Percentiles rank a stretch among this genome's conserved stretches.
phyloP scores from a whole-genome alignment of 2,113 vertebrate genomes.

The Dromas ardeola region DNA sequence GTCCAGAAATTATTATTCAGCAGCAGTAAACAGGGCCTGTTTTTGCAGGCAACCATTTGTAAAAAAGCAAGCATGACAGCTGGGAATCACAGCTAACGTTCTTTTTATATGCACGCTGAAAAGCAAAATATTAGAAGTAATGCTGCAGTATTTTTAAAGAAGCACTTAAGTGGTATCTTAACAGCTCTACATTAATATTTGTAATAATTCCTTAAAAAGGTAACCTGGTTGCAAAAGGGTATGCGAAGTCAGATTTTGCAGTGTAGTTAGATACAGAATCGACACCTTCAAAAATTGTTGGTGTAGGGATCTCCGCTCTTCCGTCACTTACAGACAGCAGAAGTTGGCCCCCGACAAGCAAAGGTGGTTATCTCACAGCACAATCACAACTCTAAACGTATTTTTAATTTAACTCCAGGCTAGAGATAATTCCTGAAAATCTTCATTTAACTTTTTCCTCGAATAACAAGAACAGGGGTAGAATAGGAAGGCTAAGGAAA shows the following conservation, averaged over 20 bases:
- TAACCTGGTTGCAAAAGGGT: not conserved
- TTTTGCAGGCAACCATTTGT: slow-evolving; percentile 32
- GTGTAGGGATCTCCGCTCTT: not conserved
- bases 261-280: not conserved
- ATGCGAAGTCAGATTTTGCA: not conserved
- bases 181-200: not conserved
- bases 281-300: not conserved
- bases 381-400: not conserved
- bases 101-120: not conserved
- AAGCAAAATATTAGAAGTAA: not conserved
- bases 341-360: not conserved
- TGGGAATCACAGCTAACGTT: not conserved
- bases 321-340: not conserved
- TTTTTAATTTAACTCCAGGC: not conserved
- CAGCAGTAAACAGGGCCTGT: slow-evolving; percentile 28
- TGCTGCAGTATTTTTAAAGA: not conserved
- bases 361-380: not conserved
- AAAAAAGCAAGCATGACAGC: not conserved
- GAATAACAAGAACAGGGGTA: not conserved
- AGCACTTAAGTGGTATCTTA: not conserved
- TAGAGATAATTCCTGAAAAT: not conserved
- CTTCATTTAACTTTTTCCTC: not conserved
- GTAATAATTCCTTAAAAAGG: not conserved
- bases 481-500: not conserved
- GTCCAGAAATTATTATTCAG: slow-evolving; percentile 30